Base-by-base conservation (phyloP, 1,140 invertebrate genomes). In the Aphelenchoides besseyi region DNA sequence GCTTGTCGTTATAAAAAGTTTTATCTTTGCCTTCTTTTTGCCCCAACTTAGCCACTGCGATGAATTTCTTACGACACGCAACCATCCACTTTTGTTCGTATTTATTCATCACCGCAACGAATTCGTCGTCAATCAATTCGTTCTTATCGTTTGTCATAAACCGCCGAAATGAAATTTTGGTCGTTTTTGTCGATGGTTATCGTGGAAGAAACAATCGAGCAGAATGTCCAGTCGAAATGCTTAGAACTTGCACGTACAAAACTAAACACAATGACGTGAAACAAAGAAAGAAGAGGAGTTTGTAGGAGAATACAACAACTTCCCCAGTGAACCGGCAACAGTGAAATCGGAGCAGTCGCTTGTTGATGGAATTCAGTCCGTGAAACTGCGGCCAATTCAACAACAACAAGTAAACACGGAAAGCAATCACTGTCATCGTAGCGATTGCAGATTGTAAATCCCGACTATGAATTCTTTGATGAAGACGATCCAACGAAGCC, bases 311-410 rank as follows among this genome's bases (percentile, higher is more conserved):
- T 8, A 59, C 18, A 5, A 59, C 18, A 8, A 59, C 18, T 8
- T 59, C 5, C 55, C 28, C 12, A 66, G 63, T 35, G 63, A 66
- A 8, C 63, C 63, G 30, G 30, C 63, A 33, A 36, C 63, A 16
- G 29, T 66, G n/a, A 18, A 32, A 28, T 41, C 63, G 16, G 63
- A 66, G 32, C 63, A 37, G 1, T 1, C 66, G 16, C 28, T 69
- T n/a, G 12, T 37, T 37, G 67, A 69, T 71, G 63, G 67, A 2
- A n/a, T 69, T 1, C 67, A 69, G 16, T 69, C 67, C 16, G 67
- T 69, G 12, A 69, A 69, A 3, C 61, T 69, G 29, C 16, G 67
- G 61, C 67, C 57, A 16, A 29, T 66, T 18, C 23, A 66, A 8
- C 26, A 66, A n/a, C 30, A 32, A 29, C 26, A 66, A 29, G 63